Evolutionary conservation across 2,113 vertebrate genomes (phyloP).

Genomic region (Pterocles burchelli): DNA sequence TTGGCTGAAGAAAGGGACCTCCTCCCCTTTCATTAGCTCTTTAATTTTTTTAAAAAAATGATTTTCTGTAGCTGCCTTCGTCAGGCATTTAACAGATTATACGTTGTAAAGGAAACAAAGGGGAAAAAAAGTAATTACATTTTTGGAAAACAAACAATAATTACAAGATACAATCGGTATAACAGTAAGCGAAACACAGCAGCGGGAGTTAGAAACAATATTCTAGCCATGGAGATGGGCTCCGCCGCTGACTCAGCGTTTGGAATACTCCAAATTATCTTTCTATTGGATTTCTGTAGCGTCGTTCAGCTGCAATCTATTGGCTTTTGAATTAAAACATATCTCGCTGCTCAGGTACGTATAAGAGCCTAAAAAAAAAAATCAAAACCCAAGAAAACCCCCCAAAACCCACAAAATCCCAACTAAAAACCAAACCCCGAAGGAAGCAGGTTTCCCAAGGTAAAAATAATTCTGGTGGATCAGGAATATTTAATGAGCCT

Average conservation of each 20-base stretch:
- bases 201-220: slow-evolving; percentile 49
- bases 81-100: slow-evolving; percentile 49
- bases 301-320: slow-evolving; percentile 12
- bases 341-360: slow-evolving; percentile 13
- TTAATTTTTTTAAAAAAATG: too few species aligned
- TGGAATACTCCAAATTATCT: not conserved
- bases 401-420: too few species aligned
- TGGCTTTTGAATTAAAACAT: slow-evolving; percentile 49
- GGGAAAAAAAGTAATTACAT: slow-evolving; percentile 74
- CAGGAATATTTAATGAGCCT: not conserved
- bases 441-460: not conserved
- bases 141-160: slow-evolving; percentile 77
- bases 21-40: not conserved
- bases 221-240: not conserved
- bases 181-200: slow-evolving; percentile 60
- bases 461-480: not conserved
- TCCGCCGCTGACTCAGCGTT: slow-evolving; percentile 71
- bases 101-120: slow-evolving; percentile 46
- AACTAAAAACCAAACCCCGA: too few species aligned
- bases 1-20: not conserved
- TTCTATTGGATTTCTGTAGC: not conserved
- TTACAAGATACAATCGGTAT: slow-evolving; percentile 67
- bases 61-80: not conserved
- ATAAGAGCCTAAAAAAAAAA: not conserved
- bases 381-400: not conserved